These are phyloP conservation scores for Ariopsis seemanni DNA, from an alignment of 2,113 vertebrate genomes.

Conservation along the genomic window DNA sequence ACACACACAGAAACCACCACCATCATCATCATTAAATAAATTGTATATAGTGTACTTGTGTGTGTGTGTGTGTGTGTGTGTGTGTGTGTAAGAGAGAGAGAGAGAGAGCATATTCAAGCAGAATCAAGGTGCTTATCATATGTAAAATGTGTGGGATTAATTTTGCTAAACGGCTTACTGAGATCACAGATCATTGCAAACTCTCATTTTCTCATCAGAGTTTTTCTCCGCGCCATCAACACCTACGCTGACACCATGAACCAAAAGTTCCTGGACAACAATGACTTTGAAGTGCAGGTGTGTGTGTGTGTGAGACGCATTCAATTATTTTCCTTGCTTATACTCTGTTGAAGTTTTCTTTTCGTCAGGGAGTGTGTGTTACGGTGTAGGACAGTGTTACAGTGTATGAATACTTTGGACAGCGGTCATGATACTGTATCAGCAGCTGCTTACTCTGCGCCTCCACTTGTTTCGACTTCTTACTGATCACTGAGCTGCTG, in stretches of 20 bases:
- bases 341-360: background rate
- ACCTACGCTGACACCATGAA: slow-evolving; percentile 97
- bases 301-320: slow-evolving; percentile 38
- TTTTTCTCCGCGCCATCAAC: slow-evolving; percentile 95
- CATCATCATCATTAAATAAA: background rate
- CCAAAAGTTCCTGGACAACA: slow-evolving; percentile 92
- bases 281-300: slow-evolving; percentile 94
- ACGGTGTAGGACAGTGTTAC: background rate
- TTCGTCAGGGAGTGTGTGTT: background rate
- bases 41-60: background rate
- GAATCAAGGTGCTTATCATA: background rate
- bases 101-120: background rate
- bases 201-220: slow-evolving; percentile 66
- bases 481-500: background rate
- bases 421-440: background rate
- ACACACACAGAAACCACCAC: slow-evolving; percentile 9
- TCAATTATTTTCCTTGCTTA: background rate
- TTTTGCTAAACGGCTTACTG: background rate
- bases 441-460: background rate
- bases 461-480: background rate
- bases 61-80: slow-evolving; percentile 1
- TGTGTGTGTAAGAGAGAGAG: background rate
- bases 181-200: background rate
- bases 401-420: background rate
- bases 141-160: background rate